phyloP scores from a whole-genome alignment of 2,797 vertebrate genomes.

The Peromyscus aztecus region DNA sequence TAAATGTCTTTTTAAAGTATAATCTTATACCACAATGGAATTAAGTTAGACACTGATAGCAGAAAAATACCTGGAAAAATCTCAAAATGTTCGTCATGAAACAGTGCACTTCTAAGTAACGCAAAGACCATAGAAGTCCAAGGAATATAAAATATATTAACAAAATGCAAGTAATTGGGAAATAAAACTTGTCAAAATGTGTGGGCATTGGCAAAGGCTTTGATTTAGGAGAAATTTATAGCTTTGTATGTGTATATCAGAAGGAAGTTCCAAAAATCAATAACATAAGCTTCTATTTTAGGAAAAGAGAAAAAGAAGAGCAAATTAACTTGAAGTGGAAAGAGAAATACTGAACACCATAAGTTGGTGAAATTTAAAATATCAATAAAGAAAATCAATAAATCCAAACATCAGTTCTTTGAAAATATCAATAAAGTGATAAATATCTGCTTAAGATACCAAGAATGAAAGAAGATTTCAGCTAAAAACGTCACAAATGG shows the following conservation, averaged over 20 bases:
- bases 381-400: background rate
- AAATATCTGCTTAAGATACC: background rate
- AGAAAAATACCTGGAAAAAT: background rate
- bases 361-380: conserved; percentile 18
- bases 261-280: background rate
- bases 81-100: background rate
- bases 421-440: background rate
- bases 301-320: background rate
- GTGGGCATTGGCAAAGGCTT: background rate
- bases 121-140: background rate
- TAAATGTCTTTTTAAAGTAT: background rate
- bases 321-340: background rate
- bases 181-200: background rate
- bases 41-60: background rate
- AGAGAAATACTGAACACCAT: background rate
- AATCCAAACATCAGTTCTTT: background rate
- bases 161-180: background rate
- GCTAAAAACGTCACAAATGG: conserved; percentile 14
- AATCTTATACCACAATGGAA: background rate
- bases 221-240: background rate
- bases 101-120: background rate
- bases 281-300: background rate
- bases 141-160: background rate
- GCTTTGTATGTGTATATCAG: background rate
- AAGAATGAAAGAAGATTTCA: background rate